Conservation (phyloP, 1,140 invertebrate species). For the Drosophila truncata region DNA sequence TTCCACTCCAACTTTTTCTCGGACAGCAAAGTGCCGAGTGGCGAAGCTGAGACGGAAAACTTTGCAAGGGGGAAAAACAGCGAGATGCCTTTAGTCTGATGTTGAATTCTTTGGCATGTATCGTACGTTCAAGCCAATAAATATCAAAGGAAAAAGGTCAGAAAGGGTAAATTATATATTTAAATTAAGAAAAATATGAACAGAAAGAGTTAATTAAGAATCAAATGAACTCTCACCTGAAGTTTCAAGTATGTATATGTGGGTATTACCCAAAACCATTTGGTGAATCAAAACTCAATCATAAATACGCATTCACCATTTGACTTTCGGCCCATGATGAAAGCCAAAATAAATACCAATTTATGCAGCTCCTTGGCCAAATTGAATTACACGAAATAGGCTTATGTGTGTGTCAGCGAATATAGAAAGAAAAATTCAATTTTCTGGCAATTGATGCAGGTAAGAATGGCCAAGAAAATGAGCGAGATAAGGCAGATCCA, state of each 20-base stretch:
- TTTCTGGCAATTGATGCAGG: constrained; percentile 11
- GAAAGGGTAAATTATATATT: constrained; percentile 7
- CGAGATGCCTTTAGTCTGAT: background rate
- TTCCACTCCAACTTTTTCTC: constrained; percentile 42
- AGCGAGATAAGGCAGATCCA: background rate
- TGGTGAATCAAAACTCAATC: constrained; percentile 1
- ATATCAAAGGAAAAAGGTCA: constrained; percentile 4
- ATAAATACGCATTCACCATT: constrained; percentile 2
- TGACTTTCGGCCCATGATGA: constrained; percentile 1
- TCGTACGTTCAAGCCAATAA: constrained; percentile 21
- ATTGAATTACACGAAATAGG: constrained; percentile 41
- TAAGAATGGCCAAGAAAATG: background rate
- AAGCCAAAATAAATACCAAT: constrained; percentile 17
- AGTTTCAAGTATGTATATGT: background rate
- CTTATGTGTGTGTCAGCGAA: constrained; percentile 13
- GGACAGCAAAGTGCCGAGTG: constrained; percentile 29
- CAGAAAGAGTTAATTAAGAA: background rate
- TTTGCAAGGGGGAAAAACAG: background rate
- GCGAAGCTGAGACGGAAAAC: constrained; percentile 12
- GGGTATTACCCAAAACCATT: background rate
- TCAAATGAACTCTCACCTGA: background rate
- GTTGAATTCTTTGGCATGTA: constrained; percentile 20
- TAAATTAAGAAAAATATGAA: background rate
- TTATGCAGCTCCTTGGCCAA: constrained; percentile 12
- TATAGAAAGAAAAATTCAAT: constrained; percentile 30